Percentiles rank a stretch among this genome's conserved stretches.
Evolutionary conservation across 2,797 vertebrate genomes (phyloP).

Genomic region (Pseudochromis fuscus): DNA sequence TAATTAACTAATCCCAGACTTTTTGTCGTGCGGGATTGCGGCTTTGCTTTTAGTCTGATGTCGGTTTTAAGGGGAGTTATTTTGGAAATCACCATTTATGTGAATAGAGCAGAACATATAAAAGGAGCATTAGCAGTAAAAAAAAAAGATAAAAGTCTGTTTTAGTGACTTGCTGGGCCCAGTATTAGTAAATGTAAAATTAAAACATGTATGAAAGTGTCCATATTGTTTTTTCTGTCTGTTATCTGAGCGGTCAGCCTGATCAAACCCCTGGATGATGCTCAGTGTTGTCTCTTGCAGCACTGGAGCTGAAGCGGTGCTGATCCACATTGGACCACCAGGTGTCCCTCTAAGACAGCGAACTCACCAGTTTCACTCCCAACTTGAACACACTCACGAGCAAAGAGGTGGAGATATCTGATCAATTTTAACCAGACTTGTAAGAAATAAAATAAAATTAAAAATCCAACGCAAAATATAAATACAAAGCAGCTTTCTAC

Average conservation of each 20-base stretch:
- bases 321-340: slow-evolving; percentile 53
- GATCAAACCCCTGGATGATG: neutral
- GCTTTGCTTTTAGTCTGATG: slow-evolving; percentile 8
- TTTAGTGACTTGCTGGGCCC: neutral
- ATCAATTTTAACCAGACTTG: neutral
- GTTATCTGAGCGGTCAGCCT: slow-evolving; percentile 3
- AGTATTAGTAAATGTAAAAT: neutral
- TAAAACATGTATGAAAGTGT: neutral
- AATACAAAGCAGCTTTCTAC: neutral
- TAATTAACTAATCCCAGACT: slow-evolving; percentile 52
- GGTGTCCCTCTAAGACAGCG: slow-evolving; percentile 76
- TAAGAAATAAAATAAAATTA: neutral
- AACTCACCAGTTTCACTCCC: neutral
- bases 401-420: slow-evolving; percentile 5
- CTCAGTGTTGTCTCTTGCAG: neutral
- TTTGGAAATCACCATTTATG: slow-evolving; percentile 11
- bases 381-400: neutral
- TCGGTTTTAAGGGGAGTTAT: neutral
- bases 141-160: neutral
- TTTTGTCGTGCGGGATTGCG: slow-evolving; percentile 1
- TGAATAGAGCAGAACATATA: neutral
- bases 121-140: neutral
- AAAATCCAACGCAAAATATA: neutral
- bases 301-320: slow-evolving; percentile 39
- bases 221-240: neutral